Evolutionary conservation across 2,888 invertebrate species (phyloP).

Genomic region (Eumerus sabulonum): DNA sequence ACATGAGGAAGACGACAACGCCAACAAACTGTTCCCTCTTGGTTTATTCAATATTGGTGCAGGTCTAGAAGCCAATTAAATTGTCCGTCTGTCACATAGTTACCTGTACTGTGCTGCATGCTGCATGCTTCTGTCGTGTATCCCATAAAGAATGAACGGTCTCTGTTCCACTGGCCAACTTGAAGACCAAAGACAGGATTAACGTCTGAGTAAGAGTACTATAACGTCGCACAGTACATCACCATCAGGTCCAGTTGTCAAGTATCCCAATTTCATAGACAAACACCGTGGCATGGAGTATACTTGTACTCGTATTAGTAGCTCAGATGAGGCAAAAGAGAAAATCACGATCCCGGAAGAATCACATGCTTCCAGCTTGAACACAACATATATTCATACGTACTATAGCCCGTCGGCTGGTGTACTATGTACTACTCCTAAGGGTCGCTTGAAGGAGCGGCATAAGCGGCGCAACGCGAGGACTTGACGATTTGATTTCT

Average conservation of each 20-base stretch:
- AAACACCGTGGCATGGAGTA: slow-evolving; percentile 4
- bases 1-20: slow-evolving; percentile 5
- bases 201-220: no score
- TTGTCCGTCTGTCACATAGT: slow-evolving; percentile 67
- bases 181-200: slow-evolving; percentile 19
- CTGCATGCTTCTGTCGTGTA: slow-evolving; percentile 67
- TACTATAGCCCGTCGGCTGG: slow-evolving; percentile 18
- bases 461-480: slow-evolving; percentile 35
- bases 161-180: slow-evolving; percentile 41
- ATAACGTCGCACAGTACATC: slow-evolving; percentile 20
- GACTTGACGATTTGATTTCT: slow-evolving; percentile 69
- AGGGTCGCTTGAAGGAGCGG: slow-evolving; percentile 10
- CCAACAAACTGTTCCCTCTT: slow-evolving; percentile 36
- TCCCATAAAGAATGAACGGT: slow-evolving; percentile 58
- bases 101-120: slow-evolving; percentile 29
- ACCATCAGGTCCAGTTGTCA: slow-evolving; percentile 56
- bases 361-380: slow-evolving; percentile 67
- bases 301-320: no score
- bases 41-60: slow-evolving; percentile 44
- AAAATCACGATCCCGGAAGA: slow-evolving; percentile 78
- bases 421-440: no score
- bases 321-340: slow-evolving; percentile 70
- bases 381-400: slow-evolving; percentile 18
- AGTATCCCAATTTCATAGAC: slow-evolving; percentile 59
- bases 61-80: slow-evolving; percentile 63